phyloP scores from a whole-genome alignment of 2,113 vertebrate species.

The Plotosus lineatus region DNA sequence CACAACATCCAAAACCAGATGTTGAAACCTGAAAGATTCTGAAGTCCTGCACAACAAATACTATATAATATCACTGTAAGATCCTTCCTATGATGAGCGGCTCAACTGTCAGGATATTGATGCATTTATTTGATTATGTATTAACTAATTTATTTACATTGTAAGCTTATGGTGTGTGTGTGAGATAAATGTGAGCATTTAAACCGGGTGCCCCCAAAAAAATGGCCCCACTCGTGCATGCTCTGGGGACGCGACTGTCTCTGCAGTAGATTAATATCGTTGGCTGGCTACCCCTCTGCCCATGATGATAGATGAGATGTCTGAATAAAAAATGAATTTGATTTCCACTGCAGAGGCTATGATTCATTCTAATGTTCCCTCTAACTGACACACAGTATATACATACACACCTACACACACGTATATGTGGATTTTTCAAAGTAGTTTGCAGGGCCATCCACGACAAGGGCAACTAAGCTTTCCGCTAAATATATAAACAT shows the following conservation, averaged over 20 bases:
- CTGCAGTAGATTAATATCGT: conserved; percentile 43
- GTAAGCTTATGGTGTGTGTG: conserved; percentile 41
- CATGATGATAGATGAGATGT: conserved; percentile 49
- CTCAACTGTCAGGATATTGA: neutral
- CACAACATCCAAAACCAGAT: too few relatives aligned
- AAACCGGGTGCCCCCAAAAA: conserved; percentile 22
- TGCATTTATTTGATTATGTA: neutral
- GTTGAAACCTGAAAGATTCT: too few relatives aligned
- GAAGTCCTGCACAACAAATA: too few relatives aligned
- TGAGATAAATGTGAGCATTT: conserved; percentile 51
- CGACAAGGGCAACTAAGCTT: too few relatives aligned
- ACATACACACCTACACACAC: neutral
- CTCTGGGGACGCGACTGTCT: conserved; percentile 27
- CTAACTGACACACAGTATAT: conserved; percentile 8
- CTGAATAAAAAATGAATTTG: conserved; percentile 51
- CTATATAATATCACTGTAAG: too few relatives aligned
- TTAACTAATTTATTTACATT: conserved; percentile 22
- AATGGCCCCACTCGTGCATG: neutral
- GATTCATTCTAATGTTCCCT: conserved; percentile 42
- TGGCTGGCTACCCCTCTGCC: conserved; percentile 15
- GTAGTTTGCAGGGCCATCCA: too few relatives aligned
- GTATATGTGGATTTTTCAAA: neutral
- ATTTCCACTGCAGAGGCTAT: conserved; percentile 41
- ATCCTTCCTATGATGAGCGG: too few relatives aligned
- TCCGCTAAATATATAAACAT: too few relatives aligned